Evolutionary conservation across 2,888 invertebrate genomes (phyloP).

Genomic region (Deroplatys truncata): DNA sequence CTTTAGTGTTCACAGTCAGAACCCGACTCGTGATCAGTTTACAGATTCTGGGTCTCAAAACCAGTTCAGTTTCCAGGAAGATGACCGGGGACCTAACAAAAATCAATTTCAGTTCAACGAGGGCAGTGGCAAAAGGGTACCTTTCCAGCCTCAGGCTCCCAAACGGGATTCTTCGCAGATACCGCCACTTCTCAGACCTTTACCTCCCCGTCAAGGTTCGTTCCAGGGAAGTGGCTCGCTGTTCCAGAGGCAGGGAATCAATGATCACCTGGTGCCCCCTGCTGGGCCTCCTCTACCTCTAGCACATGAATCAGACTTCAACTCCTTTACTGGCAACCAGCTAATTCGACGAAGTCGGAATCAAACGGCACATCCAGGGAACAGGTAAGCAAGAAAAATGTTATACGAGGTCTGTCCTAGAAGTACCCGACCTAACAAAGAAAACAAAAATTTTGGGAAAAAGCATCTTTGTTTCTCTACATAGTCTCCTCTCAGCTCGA

Average conservation of each 20-base stretch:
- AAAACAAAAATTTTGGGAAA: too few species aligned
- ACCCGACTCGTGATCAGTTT: neutral
- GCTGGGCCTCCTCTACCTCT: constrained; percentile 16
- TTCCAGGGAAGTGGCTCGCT: neutral
- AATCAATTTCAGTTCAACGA: neutral
- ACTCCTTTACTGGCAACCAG: constrained; percentile 1
- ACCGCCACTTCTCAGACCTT: neutral
- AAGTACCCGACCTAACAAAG: too few species aligned
- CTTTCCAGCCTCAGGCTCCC: neutral
- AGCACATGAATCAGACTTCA: neutral
- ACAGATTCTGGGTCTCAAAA: neutral
- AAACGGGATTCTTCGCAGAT: neutral
- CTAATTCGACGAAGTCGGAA: constrained; percentile 10
- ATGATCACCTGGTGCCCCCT: constrained; percentile 12
- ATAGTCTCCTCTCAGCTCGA: too few species aligned
- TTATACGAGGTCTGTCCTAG: too few species aligned
- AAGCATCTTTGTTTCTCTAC: too few species aligned
- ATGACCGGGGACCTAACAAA: neutral
- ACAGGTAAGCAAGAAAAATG: neutral
- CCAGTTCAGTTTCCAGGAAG: neutral
- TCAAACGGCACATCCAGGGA: neutral
- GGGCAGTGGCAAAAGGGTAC: neutral
- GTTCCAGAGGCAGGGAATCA: neutral
- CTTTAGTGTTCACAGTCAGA: neutral
- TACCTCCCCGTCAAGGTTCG: neutral